phyloP scores from a whole-genome alignment of 2,113 vertebrate species.

The Syngnathoides biaculeatus region DNA sequence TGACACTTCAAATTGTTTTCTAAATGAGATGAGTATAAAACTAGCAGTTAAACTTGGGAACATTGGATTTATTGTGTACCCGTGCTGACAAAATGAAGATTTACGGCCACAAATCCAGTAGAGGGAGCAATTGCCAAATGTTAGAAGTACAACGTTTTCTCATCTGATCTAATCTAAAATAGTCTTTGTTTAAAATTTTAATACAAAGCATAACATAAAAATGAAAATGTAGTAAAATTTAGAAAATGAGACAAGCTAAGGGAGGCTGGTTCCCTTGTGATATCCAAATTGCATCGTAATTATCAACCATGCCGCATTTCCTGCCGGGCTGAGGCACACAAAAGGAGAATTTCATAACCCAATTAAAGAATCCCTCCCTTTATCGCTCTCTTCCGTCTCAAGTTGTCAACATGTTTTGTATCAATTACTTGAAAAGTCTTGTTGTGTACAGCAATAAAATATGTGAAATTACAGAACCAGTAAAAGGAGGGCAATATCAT shows the following conservation, averaged over 20 bases:
- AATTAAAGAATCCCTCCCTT: slow-evolving; percentile 1
- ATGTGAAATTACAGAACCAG: neutral
- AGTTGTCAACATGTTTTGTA: slow-evolving; percentile 12
- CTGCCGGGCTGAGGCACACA: neutral
- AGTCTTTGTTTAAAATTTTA: too few species aligned
- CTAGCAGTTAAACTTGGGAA: neutral
- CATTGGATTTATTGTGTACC: neutral
- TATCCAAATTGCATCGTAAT: neutral
- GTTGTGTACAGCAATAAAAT: neutral
- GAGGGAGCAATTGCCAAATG: slow-evolving; percentile 38
- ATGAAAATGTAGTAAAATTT: neutral
- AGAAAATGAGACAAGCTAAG: too few species aligned
- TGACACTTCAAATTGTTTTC: too few species aligned
- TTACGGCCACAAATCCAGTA: slow-evolving; percentile 13
- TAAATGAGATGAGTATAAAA: neutral
- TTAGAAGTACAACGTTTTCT: neutral
- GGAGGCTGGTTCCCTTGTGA: neutral
- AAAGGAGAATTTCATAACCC: slow-evolving; percentile 16
- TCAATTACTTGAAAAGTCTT: slow-evolving; percentile 10
- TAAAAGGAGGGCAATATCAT: neutral
- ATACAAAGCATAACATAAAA: neutral
- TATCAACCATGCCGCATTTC: neutral
- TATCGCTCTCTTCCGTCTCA: neutral
- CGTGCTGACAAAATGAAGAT: neutral
- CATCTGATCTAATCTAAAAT: too few species aligned